phyloP scores from a whole-genome alignment of 2,797 vertebrate species.

The Xenopus petersii region DNA sequence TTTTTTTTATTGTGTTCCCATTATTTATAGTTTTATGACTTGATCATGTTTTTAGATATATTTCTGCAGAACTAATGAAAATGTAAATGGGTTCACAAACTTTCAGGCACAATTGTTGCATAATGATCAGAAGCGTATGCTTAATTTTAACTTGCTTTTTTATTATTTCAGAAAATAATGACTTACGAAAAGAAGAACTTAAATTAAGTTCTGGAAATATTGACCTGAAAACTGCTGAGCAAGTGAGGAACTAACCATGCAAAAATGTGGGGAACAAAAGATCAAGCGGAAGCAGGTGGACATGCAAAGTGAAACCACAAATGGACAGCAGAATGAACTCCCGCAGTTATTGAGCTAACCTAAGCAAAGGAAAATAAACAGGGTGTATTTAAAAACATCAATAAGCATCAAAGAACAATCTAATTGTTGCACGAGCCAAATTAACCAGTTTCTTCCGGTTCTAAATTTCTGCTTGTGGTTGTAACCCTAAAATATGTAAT shows the following conservation, averaged over 20 bases:
- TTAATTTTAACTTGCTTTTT: background rate
- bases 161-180: constrained; percentile 38
- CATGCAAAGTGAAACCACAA: constrained; percentile 60
- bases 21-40: too few relatives aligned
- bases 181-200: constrained; percentile 60
- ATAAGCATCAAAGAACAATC: constrained; percentile 70
- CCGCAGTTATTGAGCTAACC: constrained; percentile 51
- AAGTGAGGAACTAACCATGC: constrained; percentile 56
- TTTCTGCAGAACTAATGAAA: too few relatives aligned
- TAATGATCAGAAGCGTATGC: too few relatives aligned
- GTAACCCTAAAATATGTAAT: too few relatives aligned
- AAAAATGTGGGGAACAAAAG: constrained; percentile 65
- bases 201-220: constrained; percentile 71
- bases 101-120: too few relatives aligned
- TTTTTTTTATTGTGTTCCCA: too few relatives aligned
- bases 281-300: constrained; percentile 79
- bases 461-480: constrained; percentile 53
- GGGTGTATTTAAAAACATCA: constrained; percentile 56
- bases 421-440: constrained; percentile 84
- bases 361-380: constrained; percentile 45
- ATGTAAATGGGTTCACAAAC: too few relatives aligned
- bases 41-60: too few relatives aligned
- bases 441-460: constrained; percentile 85
- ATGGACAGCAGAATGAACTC: constrained; percentile 68
- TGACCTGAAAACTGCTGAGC: constrained; percentile 57